Conservation (phyloP, 1,140 invertebrate genomes). For the Melitaea cinxia region DNA sequence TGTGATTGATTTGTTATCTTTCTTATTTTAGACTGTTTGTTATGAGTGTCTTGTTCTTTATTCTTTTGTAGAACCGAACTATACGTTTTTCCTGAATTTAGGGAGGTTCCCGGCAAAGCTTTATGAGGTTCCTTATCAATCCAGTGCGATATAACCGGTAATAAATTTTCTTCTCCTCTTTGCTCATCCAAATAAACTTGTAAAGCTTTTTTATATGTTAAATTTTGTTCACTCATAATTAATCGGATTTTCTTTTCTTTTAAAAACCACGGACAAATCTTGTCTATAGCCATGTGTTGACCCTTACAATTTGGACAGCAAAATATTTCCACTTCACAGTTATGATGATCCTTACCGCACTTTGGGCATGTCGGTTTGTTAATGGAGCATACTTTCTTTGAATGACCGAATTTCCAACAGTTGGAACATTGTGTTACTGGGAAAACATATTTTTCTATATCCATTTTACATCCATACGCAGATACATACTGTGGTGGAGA, state of each 20-base stretch:
- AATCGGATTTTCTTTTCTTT: neutral
- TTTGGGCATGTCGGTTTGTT: neutral
- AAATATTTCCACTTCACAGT: neutral
- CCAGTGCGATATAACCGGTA: too few relatives aligned
- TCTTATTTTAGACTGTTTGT: too few relatives aligned
- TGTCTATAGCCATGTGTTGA: neutral
- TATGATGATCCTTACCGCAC: neutral
- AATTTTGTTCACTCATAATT: neutral
- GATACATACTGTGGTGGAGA: neutral
- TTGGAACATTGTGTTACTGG: neutral
- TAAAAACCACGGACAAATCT: neutral
- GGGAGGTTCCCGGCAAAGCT: too few relatives aligned
- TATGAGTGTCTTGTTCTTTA: too few relatives aligned
- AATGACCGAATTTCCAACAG: neutral
- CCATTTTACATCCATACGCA: neutral
- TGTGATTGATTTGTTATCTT: too few relatives aligned
- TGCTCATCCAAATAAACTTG: neutral
- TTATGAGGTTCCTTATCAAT: too few relatives aligned
- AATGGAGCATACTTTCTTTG: neutral
- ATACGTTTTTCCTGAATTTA: too few relatives aligned
- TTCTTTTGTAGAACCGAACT: too few relatives aligned
- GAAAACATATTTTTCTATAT: neutral
- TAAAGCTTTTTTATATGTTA: neutral
- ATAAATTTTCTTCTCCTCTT: too few relatives aligned
- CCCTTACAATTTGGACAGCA: neutral